Base-by-base conservation (phyloP, 2,113 vertebrate species). In the Rhinoderma darwinii region DNA sequence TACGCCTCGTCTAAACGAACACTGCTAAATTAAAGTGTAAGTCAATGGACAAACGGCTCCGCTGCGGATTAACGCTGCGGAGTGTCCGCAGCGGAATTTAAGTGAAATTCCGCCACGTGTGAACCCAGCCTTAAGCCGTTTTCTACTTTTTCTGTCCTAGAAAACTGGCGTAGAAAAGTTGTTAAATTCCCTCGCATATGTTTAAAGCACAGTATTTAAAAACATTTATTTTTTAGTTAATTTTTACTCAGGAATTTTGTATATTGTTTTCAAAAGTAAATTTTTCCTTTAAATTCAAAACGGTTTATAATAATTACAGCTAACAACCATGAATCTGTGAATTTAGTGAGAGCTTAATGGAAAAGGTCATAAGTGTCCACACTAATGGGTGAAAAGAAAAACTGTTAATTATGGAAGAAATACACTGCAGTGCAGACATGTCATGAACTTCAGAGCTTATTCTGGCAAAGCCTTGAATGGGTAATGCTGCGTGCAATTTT, bases 301-400 rank as follows among this genome's bases (percentile, higher is more conserved):
- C 27, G 32, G 30, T 14, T 17, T 32, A 32, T 35, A 35, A 68
- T 35, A 17, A 17, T 18, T 32, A 35, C 15, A 68, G 63, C 32
- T 35, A 68, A 18, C 63, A 68, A 68, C 30, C 63, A 68, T 35
- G 4, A 35, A 35, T 68, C 63, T 68, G 63, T 35, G 63, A 35
- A 68, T 35, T 68, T 68, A 35, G 44, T 5, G 27, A 68, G 30
- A 35, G 18, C 30, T 32, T 68, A 68, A 68, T 68, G 63, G 63
- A 35, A 17, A 68, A 68, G 63, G 63, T 68, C 15, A 68, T 17
- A 68, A 68, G 70, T 73, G 70, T 73, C 70, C 70, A 73, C 70
- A 73, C 20, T 73, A 73, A 73, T 73, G 37, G 70, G 35, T 73
- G 18, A 22, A 39, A 20, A 47, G 14, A 47, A 41, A 22, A 39